A percentile compares a stretch with the other conserved stretches of the same genome.
phyloP scores from a whole-genome alignment of 1,140 invertebrate species.

The Hyles vespertilio region DNA sequence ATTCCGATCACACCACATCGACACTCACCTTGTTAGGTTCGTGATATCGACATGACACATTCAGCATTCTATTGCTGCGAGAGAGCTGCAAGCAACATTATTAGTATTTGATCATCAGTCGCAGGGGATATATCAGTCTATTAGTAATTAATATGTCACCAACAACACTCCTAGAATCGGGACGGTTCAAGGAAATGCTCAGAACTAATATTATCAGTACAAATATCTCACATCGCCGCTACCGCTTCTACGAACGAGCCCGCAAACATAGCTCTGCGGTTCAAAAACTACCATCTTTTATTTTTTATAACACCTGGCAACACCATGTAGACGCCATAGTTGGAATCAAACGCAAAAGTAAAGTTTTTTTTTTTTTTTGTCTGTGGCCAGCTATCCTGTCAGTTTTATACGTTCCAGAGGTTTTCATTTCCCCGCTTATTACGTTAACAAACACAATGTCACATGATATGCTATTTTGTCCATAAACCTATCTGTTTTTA shows the following conservation, averaged over 20 bases:
- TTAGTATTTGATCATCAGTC: not conserved
- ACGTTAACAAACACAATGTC: conserved; percentile 24
- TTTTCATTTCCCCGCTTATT: conserved; percentile 25
- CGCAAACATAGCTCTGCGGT: conserved; percentile 1
- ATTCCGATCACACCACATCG: not conserved
- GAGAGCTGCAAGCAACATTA: too few relatives aligned
- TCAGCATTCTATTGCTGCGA: too few relatives aligned
- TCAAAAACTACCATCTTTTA: too few relatives aligned
- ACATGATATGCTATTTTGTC: conserved; percentile 12
- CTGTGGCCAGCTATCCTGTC: conserved; percentile 26
- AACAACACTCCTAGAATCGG: conserved; percentile 30
- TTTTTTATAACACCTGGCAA: too few relatives aligned
- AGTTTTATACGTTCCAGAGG: conserved; percentile 35
- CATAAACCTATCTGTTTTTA: too few relatives aligned
- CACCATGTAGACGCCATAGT: too few relatives aligned
- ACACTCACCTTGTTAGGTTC: not conserved
- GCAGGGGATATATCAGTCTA: conserved; percentile 20
- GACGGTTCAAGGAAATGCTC: conserved; percentile 41
- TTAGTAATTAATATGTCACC: conserved; percentile 61
- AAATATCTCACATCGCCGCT: conserved; percentile 55
- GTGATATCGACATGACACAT: too few relatives aligned
- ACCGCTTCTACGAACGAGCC: conserved; percentile 44
- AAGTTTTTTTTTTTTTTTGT: conserved; percentile 26
- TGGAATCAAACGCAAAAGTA: too few relatives aligned
- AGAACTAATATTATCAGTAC: conserved; percentile 60